Evolutionary conservation across 2,888 invertebrate species (phyloP), one percentile per base, ranked within the genome.

Genomic region (Anarsia innoxiella): DNA sequence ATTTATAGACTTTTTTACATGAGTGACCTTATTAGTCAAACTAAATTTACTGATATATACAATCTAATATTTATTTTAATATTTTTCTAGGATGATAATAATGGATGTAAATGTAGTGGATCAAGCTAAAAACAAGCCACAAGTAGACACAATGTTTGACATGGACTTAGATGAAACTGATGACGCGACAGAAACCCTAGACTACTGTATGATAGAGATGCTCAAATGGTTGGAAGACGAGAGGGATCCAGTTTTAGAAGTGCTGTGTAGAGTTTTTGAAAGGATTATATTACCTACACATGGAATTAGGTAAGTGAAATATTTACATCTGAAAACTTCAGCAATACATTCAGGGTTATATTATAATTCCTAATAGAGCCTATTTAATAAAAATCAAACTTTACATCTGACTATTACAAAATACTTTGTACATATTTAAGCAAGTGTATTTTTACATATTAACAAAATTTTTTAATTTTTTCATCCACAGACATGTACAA

Each of bases 211-310:
- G 88, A 73, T 90, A 36, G 88, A 91, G 57, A 61, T 95, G 41
- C 88, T 94, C 28, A 77, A 83, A 38, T 95, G 91, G 80, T 72
- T 95, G 30, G 78, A 90, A 37, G 74, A 86, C 8, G 87, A 88
- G 48, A 86, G 90, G 48, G 86, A 88, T 67, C 87, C 88, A 0
- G 85, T 84, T 28, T 79, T 90, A 6, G 89, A 90, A 60, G 73
- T 85, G 8, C 54, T 89, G 34, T 77, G 94, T 42, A 79, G 78
- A 42, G 87, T 91, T 2, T 97, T 97, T 70, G 94, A 96, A 53
- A 89, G 88, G 56, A 84, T 93, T 23, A 88, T 97, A 46, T 72
- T 97, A 41, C 93, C 93, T 1, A 95, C 95, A 1, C 91, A 95
- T 70, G 93, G 92, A 15, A 92, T 92, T 23, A 74, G 72, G 86